These are phyloP conservation scores for Laterallus jamaicensis DNA, from an alignment of 2,113 vertebrate species.

Conservation along the genomic window DNA sequence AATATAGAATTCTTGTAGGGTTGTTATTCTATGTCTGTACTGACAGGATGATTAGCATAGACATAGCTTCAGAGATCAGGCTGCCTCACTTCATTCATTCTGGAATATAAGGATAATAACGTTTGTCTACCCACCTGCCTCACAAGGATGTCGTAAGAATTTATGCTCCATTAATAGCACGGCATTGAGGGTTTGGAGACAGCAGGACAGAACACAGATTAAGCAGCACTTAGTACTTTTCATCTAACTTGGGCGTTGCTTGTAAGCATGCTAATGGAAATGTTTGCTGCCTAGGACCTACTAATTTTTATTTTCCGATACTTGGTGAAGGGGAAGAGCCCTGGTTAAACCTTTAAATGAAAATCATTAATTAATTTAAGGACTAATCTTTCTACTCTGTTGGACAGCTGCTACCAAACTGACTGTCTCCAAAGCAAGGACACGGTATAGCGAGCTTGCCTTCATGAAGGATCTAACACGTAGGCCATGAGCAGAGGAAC, in stretches of 20 bases:
- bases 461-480: not conserved
- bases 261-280: not conserved
- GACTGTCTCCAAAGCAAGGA: not conserved
- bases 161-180: not conserved
- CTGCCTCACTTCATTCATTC: not conserved
- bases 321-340: not conserved
- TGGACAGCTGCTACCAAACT: not conserved
- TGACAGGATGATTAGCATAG: not conserved
- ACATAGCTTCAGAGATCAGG: not conserved
- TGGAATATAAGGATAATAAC: not conserved
- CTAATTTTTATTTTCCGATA: not conserved
- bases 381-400: not conserved
- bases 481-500: not conserved
- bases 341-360: not conserved
- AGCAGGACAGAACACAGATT: accelerated
- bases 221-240: not conserved
- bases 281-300: not conserved
- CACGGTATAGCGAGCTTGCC: not conserved
- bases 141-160: not conserved
- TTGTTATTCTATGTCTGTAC: not conserved
- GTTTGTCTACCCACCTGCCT: not conserved
- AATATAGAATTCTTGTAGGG: not conserved
- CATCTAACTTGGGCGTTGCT: not conserved
- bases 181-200: not conserved
- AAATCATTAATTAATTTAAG: not conserved